These are phyloP conservation scores for Loripinus fragilis DNA, from an alignment of 2,888 invertebrate genomes.

Conservation along the genomic window DNA sequence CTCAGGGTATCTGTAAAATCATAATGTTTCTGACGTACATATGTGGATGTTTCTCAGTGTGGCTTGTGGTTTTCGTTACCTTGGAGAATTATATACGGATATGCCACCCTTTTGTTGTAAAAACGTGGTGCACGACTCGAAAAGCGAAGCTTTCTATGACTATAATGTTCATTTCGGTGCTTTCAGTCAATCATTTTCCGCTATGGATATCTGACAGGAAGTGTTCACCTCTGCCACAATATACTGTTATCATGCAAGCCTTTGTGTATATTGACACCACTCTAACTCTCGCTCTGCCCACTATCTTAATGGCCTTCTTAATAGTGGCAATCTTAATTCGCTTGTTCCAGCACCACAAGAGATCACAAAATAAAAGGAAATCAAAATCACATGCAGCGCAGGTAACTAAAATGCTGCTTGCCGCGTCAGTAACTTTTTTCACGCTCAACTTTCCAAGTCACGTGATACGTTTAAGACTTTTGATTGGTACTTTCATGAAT, in stretches of 20 bases:
- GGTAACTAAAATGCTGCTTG: constrained; percentile 71
- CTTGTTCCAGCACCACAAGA: constrained; percentile 14
- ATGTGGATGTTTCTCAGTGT: constrained; percentile 46
- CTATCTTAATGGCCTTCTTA: constrained; percentile 52
- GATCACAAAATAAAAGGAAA: constrained; percentile 14
- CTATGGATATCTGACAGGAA: constrained; percentile 57
- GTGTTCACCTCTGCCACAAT: constrained; percentile 33
- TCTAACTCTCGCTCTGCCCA: constrained; percentile 63
- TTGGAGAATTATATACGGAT: constrained; percentile 85
- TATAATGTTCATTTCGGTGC: constrained; percentile 32
- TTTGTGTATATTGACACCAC: constrained; percentile 61
- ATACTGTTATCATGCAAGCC: constrained; percentile 32
- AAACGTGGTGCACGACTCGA: constrained; percentile 63
- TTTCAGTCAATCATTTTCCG: constrained; percentile 57
- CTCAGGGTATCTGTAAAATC: constrained; percentile 38
- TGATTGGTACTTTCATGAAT: constrained; percentile 47
- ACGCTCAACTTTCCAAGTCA: constrained; percentile 72
- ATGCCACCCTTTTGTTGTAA: constrained; percentile 87
- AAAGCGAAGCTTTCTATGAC: constrained; percentile 58
- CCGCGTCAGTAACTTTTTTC: constrained; percentile 71
- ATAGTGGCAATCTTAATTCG: constrained; percentile 22
- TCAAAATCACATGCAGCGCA: constrained; percentile 39
- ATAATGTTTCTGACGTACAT: constrained; percentile 49
- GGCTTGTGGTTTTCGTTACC: constrained; percentile 50
- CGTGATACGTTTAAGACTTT: constrained; percentile 60